These are phyloP conservation scores for Macrotus californicus DNA, from an alignment of 2,113 vertebrate genomes.

Conservation along the genomic window DNA sequence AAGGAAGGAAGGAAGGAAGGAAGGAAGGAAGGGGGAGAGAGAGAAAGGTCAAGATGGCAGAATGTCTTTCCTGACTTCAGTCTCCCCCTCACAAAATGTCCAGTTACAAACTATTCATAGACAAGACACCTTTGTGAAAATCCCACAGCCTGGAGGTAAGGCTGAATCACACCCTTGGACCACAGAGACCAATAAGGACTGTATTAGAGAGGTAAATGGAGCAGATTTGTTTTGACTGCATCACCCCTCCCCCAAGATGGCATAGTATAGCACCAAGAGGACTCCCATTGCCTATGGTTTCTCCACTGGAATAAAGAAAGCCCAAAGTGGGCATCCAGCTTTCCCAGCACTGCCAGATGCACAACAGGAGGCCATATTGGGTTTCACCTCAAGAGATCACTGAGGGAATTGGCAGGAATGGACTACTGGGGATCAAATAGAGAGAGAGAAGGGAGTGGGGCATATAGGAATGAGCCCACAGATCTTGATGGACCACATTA, in stretches of 20 bases:
- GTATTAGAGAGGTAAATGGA: neutral
- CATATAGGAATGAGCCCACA: neutral
- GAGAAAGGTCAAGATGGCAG: neutral
- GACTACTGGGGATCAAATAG: neutral
- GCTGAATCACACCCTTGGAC: neutral
- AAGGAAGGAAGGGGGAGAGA: no score
- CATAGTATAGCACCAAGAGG: neutral
- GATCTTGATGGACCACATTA: neutral
- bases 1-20: neutral
- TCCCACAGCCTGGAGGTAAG: neutral
- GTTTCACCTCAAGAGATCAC: neutral
- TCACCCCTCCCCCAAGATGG: neutral
- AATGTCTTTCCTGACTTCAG: neutral
- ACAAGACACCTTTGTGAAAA: neutral
- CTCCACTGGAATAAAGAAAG: neutral
- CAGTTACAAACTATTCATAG: neutral
- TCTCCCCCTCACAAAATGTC: neutral
- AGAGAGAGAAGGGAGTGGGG: neutral
- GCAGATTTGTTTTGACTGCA: neutral
- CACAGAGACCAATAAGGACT: neutral
- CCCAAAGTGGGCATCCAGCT: neutral
- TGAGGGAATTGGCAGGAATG: neutral
- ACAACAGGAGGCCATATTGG: neutral
- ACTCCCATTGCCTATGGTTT: neutral
- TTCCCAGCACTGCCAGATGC: neutral